Evolutionary conservation across 2,888 invertebrate genomes (phyloP).

Genomic region (Tyria jacobaeae): DNA sequence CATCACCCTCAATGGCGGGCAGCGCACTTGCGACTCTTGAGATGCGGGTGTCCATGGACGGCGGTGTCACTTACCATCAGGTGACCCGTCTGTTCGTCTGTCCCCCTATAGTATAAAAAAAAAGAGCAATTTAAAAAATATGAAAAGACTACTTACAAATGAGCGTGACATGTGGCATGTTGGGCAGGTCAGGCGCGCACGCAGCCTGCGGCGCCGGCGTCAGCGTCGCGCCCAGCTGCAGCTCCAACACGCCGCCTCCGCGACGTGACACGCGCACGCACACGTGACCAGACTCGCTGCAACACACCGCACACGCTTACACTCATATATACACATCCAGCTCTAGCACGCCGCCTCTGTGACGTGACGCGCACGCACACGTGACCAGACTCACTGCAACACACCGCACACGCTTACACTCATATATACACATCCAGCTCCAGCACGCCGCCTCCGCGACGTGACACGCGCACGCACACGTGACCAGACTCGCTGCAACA

Average conservation of each 20-base stretch:
- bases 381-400: slow-evolving; percentile 91
- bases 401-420: too few relatives aligned
- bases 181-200: slow-evolving; percentile 82
- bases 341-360: background rate
- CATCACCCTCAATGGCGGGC: too few relatives aligned
- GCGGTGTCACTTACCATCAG: too few relatives aligned
- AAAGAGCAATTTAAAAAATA: background rate
- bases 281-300: slow-evolving; percentile 92
- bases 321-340: too few relatives aligned
- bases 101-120: too few relatives aligned
- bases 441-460: background rate
- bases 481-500: slow-evolving; percentile 91
- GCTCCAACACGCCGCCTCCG: slow-evolving; percentile 90
- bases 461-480: slow-evolving; percentile 60
- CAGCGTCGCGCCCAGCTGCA: slow-evolving; percentile 88
- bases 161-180: slow-evolving; percentile 87
- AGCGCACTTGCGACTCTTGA: too few relatives aligned
- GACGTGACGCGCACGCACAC: slow-evolving; percentile 58
- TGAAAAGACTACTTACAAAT: slow-evolving; percentile 85
- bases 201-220: slow-evolving; percentile 89
- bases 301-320: background rate
- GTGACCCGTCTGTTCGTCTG: too few relatives aligned
- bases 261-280: slow-evolving; percentile 92
- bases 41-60: too few relatives aligned
- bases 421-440: too few relatives aligned